Percentiles rank a stretch among this genome's conserved stretches.
These are phyloP conservation scores for Procambarus clarkii DNA, from an alignment of 1,140 invertebrate genomes.

Conservation along the genomic window DNA sequence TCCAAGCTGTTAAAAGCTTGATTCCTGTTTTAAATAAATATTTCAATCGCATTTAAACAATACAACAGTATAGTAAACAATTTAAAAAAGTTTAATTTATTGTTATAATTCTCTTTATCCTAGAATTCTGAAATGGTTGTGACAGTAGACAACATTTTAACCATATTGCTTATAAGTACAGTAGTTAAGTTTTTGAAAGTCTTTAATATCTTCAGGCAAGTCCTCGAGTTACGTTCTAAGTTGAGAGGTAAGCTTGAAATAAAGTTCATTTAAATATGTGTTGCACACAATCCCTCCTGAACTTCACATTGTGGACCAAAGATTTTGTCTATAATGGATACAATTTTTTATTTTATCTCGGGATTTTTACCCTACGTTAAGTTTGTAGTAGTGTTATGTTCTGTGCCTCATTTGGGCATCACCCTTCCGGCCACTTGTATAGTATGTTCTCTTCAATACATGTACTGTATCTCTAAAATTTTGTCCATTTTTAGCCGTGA, in stretches of 20 bases:
- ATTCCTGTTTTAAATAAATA: neutral
- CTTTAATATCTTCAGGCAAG: neutral
- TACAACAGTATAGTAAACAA: neutral
- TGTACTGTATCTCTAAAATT: constrained; percentile 1
- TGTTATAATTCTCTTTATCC: constrained; percentile 6
- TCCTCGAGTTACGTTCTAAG: constrained; percentile 3
- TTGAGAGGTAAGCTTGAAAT: neutral
- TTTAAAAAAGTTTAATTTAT: neutral
- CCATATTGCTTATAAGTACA: constrained; percentile 10
- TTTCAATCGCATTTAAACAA: neutral
- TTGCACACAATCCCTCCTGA: constrained; percentile 44
- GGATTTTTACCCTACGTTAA: neutral
- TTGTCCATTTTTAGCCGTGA: constrained; percentile 56
- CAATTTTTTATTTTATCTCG: constrained; percentile 5
- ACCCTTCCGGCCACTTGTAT: neutral
- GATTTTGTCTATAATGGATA: constrained; percentile 20
- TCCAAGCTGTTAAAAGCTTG: neutral
- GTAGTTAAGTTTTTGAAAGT: constrained; percentile 15
- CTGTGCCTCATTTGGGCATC: neutral
- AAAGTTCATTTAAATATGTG: constrained; percentile 11
- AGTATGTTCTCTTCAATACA: neutral
- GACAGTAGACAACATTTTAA: constrained; percentile 32
- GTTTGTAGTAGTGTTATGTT: neutral
- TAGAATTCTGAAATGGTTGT: constrained; percentile 31
- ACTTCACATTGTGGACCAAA: constrained; percentile 59